Evolutionary conservation across 2,797 vertebrate genomes (phyloP).

Genomic region (Chelon labrosus): DNA sequence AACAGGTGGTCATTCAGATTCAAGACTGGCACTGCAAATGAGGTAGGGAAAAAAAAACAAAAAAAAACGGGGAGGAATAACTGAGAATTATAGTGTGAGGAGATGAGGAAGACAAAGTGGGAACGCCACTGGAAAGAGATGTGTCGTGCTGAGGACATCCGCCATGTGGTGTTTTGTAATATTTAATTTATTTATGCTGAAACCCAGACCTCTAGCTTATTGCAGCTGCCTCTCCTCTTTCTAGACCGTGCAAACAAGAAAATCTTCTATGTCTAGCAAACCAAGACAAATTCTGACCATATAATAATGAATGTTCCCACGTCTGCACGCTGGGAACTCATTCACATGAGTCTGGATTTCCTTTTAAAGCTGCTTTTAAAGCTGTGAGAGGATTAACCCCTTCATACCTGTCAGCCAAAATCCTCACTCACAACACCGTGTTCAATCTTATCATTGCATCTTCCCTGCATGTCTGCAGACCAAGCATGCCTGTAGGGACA

Average conservation of each 20-base stretch:
- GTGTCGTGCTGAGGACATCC: background rate
- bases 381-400: constrained; percentile 20
- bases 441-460: background rate
- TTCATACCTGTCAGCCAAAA: background rate
- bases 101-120: background rate
- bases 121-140: background rate
- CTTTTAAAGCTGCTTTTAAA: constrained; percentile 6
- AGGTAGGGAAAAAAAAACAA: constrained; percentile 15
- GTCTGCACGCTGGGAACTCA: background rate
- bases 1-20: constrained; percentile 81
- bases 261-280: background rate
- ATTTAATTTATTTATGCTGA: background rate
- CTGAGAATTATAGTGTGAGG: background rate
- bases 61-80: background rate
- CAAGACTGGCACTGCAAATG: constrained; percentile 59
- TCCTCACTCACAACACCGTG: background rate
- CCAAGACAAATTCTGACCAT: background rate
- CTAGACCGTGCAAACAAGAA: background rate
- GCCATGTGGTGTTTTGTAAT: background rate
- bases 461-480: background rate
- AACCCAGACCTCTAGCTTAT: background rate
- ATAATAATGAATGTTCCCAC: background rate
- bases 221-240: background rate
- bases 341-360: constrained; percentile 1
- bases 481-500: background rate